These are phyloP conservation scores for Prenolepis imparis DNA, from an alignment of 2,888 invertebrate species.

Conservation along the genomic window DNA sequence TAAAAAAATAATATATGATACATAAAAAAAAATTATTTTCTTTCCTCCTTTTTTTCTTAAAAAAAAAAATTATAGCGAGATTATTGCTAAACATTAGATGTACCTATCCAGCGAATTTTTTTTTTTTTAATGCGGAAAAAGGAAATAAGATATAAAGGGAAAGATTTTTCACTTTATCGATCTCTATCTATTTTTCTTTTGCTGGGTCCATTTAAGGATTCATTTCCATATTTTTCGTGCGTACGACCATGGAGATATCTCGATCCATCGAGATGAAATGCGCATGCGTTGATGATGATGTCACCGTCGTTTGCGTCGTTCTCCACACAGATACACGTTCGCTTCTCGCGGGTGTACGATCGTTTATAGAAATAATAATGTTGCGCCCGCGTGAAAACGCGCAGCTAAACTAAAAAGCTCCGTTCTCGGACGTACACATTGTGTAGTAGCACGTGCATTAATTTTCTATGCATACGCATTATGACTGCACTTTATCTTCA, in stretches of 20 bases:
- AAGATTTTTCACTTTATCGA: background rate
- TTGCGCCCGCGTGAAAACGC: background rate
- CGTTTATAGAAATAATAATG: background rate
- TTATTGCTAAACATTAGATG: too few species aligned
- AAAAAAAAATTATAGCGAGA: background rate
- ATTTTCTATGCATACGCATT: conserved; percentile 11
- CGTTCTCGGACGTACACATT: conserved; percentile 1
- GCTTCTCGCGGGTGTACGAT: background rate
- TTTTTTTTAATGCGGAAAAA: background rate
- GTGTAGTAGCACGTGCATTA: conserved; percentile 29
- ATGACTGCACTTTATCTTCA: conserved; percentile 16
- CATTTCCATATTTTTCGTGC: background rate
- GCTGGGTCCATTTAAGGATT: background rate
- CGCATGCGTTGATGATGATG: conserved; percentile 53
- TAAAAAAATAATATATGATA: background rate
- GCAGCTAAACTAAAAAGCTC: background rate
- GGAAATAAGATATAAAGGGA: background rate
- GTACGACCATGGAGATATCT: conserved; percentile 35
- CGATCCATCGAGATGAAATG: conserved; percentile 10
- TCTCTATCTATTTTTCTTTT: background rate
- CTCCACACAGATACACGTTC: background rate
- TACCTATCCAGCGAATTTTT: too few species aligned
- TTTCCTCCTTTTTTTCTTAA: background rate
- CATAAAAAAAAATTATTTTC: background rate
- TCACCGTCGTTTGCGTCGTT: conserved; percentile 43